Evolutionary conservation across 2,888 invertebrate genomes (phyloP).

Genomic region (Cephus pygmeus): DNA sequence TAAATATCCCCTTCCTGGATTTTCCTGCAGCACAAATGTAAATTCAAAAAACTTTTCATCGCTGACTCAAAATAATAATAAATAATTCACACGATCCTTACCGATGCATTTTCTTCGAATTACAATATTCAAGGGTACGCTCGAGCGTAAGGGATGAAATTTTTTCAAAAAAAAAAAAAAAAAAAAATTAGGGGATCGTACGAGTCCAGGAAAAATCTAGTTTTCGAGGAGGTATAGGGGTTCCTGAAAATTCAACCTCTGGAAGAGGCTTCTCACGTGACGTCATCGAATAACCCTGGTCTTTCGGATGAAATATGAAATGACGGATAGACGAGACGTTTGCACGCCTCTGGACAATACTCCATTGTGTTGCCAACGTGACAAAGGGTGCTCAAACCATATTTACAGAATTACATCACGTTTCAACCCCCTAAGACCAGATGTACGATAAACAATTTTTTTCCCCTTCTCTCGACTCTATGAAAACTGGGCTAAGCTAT

Average conservation of each 20-base stretch:
- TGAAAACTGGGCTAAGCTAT: neutral
- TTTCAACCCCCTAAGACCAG: neutral
- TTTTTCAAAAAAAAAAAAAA: too few relatives aligned
- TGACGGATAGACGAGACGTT: neutral
- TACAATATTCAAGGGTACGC: neutral
- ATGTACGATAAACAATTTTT: neutral
- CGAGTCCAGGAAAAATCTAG: neutral
- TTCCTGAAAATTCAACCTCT: neutral
- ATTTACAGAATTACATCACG: neutral
- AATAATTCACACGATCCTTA: neutral
- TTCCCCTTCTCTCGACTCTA: neutral
- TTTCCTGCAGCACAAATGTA: neutral
- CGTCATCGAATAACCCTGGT: conserved; percentile 31
- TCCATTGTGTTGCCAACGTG: neutral
- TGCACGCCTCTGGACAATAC: neutral
- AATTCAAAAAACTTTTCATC: neutral
- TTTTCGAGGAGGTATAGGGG: neutral
- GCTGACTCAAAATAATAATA: neutral
- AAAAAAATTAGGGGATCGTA: neutral
- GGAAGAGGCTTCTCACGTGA: neutral
- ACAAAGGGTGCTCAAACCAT: neutral
- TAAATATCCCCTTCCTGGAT: neutral
- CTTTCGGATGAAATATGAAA: conserved; percentile 24
- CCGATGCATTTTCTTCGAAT: neutral
- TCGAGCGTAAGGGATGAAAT: neutral